phyloP scores from a whole-genome alignment of 2,888 invertebrate genomes.

The Phyllotreta striolata region DNA sequence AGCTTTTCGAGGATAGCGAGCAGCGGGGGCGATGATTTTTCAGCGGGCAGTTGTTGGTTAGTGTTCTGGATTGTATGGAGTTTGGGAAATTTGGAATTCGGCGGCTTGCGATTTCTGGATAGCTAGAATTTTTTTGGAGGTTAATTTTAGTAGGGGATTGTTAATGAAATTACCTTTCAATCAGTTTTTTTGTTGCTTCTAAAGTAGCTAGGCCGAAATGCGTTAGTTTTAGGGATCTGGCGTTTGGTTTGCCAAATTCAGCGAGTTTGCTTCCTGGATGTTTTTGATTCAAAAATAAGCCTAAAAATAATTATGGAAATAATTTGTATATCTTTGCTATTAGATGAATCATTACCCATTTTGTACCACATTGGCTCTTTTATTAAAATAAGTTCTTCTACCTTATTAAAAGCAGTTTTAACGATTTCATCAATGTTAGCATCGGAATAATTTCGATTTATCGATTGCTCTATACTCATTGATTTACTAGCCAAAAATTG shows the following conservation, averaged over 20 bases:
- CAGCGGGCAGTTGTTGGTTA: constrained; percentile 68
- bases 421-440: constrained; percentile 68
- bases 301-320: constrained; percentile 58
- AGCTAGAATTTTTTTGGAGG: constrained; percentile 36
- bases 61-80: constrained; percentile 44
- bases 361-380: constrained; percentile 69
- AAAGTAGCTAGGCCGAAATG: constrained; percentile 74
- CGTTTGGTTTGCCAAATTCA: constrained; percentile 74
- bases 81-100: constrained; percentile 43
- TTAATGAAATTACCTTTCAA: constrained; percentile 61
- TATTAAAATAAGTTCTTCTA: constrained; percentile 70
- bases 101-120: constrained; percentile 48
- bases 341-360: constrained; percentile 62
- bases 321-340: background rate
- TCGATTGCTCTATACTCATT: constrained; percentile 1
- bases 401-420: constrained; percentile 71
- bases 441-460: background rate
- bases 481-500: too few species aligned
- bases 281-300: constrained; percentile 68
- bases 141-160: background rate
- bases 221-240: constrained; percentile 68
- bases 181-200: constrained; percentile 70
- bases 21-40: constrained; percentile 72
- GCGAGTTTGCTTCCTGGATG: constrained; percentile 76
- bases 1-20: constrained; percentile 74